Percentiles rank a stretch among this genome's conserved stretches.
Evolutionary conservation across 1,140 invertebrate species (phyloP).

Genomic region (Parapsyche elsis): DNA sequence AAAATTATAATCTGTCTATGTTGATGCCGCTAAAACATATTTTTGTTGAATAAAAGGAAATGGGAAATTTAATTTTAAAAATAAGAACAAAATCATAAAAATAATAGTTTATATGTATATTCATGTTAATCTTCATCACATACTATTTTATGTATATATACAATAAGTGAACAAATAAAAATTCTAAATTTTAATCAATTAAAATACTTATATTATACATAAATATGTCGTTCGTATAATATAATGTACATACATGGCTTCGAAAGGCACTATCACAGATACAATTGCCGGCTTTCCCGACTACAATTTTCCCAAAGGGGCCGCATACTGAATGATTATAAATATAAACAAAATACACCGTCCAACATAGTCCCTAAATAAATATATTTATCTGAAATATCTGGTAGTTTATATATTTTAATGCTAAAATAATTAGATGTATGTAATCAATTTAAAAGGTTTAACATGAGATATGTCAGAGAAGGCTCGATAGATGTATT

Average conservation of each 20-base stretch:
- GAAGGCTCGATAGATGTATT: no score
- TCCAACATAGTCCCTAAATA: no score
- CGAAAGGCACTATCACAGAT: conserved; percentile 55
- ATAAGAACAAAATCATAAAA: background rate
- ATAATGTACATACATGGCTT: conserved; percentile 36
- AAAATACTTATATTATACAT: conserved; percentile 37
- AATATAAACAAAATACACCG: no score
- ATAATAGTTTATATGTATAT: background rate
- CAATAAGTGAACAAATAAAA: background rate
- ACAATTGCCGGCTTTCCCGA: conserved; percentile 40
- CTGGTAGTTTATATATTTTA: no score
- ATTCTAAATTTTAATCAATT: background rate
- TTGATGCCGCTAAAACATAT: no score
- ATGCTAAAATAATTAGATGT: no score
- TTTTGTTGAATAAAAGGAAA: no score
- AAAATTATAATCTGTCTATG: no score
- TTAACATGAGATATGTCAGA: no score
- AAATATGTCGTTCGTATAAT: conserved; percentile 30
- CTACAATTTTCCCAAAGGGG: background rate
- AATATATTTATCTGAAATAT: no score
- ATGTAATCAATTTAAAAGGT: no score
- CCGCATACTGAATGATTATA: no score
- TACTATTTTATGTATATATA: background rate
- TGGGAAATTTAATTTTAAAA: background rate
- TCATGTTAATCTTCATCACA: background rate